Conservation (phyloP, 1,140 invertebrate species). For the Aphelinus certus region DNA sequence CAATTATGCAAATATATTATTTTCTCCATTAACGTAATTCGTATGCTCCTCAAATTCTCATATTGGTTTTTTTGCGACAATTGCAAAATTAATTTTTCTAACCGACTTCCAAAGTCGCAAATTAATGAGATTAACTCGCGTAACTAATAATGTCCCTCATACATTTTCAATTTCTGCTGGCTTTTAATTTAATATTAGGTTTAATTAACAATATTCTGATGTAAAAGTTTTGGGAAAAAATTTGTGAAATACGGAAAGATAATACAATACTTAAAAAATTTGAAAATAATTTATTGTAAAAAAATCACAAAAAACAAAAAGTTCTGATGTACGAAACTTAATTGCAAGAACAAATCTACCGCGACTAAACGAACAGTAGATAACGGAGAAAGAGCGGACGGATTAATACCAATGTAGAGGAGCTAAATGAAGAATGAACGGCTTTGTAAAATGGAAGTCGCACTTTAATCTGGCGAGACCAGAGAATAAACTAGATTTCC, state of each 20-base stretch:
- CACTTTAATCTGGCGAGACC: background rate
- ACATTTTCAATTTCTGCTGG: too few relatives aligned
- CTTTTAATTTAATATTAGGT: too few relatives aligned
- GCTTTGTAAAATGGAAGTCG: background rate
- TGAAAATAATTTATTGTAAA: background rate
- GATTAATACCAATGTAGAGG: background rate
- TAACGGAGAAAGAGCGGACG: background rate
- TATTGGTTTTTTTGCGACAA: too few relatives aligned
- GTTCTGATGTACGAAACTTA: background rate
- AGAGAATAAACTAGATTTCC: background rate
- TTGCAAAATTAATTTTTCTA: too few relatives aligned
- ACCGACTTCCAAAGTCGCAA: too few relatives aligned
- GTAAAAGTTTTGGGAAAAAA: too few relatives aligned
- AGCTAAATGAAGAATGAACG: background rate
- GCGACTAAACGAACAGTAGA: background rate
- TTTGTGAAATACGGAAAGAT: background rate
- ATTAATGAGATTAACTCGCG: too few relatives aligned
- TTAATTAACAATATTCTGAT: too few relatives aligned
- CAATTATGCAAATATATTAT: background rate
- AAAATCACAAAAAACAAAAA: conserved; percentile 3
- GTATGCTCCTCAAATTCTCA: background rate
- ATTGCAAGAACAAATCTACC: background rate
- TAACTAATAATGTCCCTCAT: too few relatives aligned
- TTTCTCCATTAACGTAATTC: background rate
- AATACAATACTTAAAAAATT: background rate